phyloP scores from a whole-genome alignment of 2,888 invertebrate genomes.

The Drosophila longiperda region DNA sequence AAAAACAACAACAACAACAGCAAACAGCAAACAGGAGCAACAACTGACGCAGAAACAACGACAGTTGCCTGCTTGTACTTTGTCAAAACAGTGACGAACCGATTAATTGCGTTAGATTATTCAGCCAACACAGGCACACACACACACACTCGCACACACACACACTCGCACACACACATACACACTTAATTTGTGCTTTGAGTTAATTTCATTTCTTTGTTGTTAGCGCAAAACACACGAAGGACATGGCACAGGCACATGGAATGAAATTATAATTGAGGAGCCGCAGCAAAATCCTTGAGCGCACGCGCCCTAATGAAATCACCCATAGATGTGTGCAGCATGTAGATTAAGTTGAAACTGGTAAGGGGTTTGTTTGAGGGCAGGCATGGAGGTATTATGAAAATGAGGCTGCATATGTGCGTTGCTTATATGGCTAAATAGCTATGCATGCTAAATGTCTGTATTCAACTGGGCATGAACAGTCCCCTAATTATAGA shows the following conservation, averaged over 20 bases:
- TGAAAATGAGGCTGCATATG: conserved; percentile 31
- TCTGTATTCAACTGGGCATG: conserved; percentile 73
- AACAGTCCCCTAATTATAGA: conserved; percentile 69
- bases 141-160: conserved; percentile 8
- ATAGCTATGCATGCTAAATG: conserved; percentile 76
- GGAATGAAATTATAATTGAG: conserved; percentile 76
- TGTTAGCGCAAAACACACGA: conserved; percentile 70
- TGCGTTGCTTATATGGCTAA: conserved; percentile 55
- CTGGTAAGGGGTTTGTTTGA: neutral
- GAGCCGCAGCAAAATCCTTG: conserved; percentile 64
- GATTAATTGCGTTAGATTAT: conserved; percentile 82
- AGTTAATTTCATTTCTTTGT: conserved; percentile 76
- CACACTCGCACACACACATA: conserved; percentile 7
- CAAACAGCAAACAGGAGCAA: conserved; percentile 5
- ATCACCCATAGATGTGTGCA: conserved; percentile 39
- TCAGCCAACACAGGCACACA: conserved; percentile 45
- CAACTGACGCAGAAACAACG: conserved; percentile 36
- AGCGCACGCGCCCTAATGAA: conserved; percentile 65
- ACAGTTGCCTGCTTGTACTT: conserved; percentile 66
- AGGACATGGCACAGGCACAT: conserved; percentile 43
- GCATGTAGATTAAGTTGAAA: conserved; percentile 4
- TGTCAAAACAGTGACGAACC: conserved; percentile 75
- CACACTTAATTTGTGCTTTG: conserved; percentile 68
- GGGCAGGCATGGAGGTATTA: neutral
- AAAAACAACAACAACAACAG: conserved; percentile 8